These are phyloP conservation scores for Penelope pileata DNA, from an alignment of 2,113 vertebrate genomes.

Conservation along the genomic window DNA sequence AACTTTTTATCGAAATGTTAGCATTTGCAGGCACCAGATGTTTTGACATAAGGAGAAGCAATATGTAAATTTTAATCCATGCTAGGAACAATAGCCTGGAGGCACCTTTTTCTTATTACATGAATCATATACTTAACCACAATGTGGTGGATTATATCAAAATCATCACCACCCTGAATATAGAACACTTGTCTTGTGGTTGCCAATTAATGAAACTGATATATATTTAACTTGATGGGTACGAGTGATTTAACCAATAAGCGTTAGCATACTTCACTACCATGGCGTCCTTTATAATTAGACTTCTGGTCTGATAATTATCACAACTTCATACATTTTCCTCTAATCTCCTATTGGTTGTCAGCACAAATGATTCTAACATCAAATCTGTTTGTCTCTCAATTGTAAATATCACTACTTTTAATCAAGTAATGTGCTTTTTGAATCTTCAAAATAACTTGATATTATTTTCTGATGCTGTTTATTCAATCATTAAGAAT, in stretches of 20 bases:
- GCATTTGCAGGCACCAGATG: slow-evolving; percentile 81
- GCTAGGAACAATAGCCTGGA: slow-evolving; percentile 80
- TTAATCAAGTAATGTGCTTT: slow-evolving; percentile 32
- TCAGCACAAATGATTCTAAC: slow-evolving; percentile 20
- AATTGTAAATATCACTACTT: not conserved
- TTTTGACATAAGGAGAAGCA: slow-evolving; percentile 85
- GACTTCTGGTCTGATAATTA: slow-evolving; percentile 52
- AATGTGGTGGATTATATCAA: slow-evolving; percentile 71
- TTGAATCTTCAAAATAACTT: slow-evolving; percentile 19
- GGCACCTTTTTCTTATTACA: slow-evolving; percentile 80
- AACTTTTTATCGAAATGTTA: slow-evolving; percentile 80
- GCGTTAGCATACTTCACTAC: slow-evolving; percentile 30
- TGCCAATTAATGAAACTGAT: slow-evolving; percentile 76
- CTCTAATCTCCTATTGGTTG: slow-evolving; percentile 22
- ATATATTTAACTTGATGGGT: slow-evolving; percentile 70
- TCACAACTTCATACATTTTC: slow-evolving; percentile 14
- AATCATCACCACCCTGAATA: slow-evolving; percentile 70
- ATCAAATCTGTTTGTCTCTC: slow-evolving; percentile 36
- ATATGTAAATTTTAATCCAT: slow-evolving; percentile 83
- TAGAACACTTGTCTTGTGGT: slow-evolving; percentile 68
- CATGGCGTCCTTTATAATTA: slow-evolving; percentile 35
- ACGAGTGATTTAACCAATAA: slow-evolving; percentile 63
- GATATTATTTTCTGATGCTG: slow-evolving; percentile 25
- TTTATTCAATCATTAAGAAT: not conserved
- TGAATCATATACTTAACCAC: slow-evolving; percentile 80